A percentile compares a stretch with the other conserved stretches of the same genome.
Evolutionary conservation across 2,888 invertebrate genomes (phyloP).

Genomic region (Eupelmus urozonus): DNA sequence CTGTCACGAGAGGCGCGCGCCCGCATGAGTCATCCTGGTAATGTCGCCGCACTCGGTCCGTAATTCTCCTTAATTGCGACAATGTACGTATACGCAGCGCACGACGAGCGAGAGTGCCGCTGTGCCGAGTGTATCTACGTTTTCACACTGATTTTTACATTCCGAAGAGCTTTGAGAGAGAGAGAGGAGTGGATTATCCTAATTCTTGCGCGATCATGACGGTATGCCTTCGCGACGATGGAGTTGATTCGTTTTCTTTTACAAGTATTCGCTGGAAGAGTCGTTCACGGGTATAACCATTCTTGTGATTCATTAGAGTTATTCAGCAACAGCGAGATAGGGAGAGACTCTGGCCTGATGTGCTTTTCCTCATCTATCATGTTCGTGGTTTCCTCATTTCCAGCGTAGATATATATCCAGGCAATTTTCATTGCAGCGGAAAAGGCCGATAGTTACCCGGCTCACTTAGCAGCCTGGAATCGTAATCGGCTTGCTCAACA

Average conservation of each 20-base stretch:
- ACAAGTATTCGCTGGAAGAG: too few species aligned
- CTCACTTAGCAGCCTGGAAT: neutral
- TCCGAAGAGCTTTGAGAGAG: too few species aligned
- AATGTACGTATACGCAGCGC: constrained; percentile 60
- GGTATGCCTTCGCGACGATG: too few species aligned
- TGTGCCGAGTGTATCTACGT: neutral
- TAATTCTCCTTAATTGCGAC: constrained; percentile 69
- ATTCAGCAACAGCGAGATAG: too few species aligned
- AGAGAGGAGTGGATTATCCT: neutral
- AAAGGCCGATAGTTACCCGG: too few species aligned
- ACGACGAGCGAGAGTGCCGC: constrained; percentile 16
- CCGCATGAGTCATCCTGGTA: constrained; percentile 42
- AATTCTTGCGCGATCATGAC: neutral
- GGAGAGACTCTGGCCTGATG: too few species aligned
- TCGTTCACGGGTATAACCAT: too few species aligned
- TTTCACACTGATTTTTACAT: constrained; percentile 31
- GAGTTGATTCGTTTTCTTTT: neutral
- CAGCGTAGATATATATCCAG: neutral
- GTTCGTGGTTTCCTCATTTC: neutral
- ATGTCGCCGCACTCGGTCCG: constrained; percentile 52
- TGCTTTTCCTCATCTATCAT: neutral
- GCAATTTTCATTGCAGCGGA: neutral
- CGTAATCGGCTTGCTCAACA: neutral
- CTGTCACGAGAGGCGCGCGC: constrained; percentile 7
- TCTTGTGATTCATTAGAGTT: too few species aligned